A percentile compares a stretch with the other conserved stretches of the same genome.
Conservation (phyloP, 2,888 invertebrate species). For the Troides aeacus region DNA sequence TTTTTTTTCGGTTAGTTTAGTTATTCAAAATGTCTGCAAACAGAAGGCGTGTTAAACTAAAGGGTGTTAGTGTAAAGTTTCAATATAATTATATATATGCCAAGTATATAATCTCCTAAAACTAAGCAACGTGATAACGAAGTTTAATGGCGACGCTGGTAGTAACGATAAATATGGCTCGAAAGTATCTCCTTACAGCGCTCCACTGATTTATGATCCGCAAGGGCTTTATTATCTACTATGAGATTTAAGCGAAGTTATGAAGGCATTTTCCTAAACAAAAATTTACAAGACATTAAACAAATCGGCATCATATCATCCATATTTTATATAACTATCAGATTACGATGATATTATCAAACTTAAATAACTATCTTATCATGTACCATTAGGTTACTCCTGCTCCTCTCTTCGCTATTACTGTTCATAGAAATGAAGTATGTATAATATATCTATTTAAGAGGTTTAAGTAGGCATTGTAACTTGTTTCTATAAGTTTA, state of each 20-base stretch:
- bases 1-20: no score
- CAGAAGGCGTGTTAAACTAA: no score
- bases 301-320: background rate
- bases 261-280: constrained; percentile 2
- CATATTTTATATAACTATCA: background rate
- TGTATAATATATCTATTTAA: no score
- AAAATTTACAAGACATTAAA: background rate
- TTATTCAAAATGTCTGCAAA: no score
- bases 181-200: constrained; percentile 22
- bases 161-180: constrained; percentile 21
- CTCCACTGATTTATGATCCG: constrained; percentile 21
- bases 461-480: no score
- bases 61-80: no score
- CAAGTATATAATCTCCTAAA: background rate
- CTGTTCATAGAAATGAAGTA: no score
- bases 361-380: no score
- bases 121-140: constrained; percentile 8
- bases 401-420: no score
- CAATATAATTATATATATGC: background rate
- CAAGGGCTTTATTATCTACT: constrained; percentile 15
- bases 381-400: no score
- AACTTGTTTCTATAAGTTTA: no score
- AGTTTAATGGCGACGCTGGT: constrained; percentile 4
- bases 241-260: constrained; percentile 13
- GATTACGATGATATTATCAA: no score